Percentiles rank a stretch among this genome's conserved stretches.
phyloP scores from a whole-genome alignment of 2,113 vertebrate genomes.

The Thomomys bottae region DNA sequence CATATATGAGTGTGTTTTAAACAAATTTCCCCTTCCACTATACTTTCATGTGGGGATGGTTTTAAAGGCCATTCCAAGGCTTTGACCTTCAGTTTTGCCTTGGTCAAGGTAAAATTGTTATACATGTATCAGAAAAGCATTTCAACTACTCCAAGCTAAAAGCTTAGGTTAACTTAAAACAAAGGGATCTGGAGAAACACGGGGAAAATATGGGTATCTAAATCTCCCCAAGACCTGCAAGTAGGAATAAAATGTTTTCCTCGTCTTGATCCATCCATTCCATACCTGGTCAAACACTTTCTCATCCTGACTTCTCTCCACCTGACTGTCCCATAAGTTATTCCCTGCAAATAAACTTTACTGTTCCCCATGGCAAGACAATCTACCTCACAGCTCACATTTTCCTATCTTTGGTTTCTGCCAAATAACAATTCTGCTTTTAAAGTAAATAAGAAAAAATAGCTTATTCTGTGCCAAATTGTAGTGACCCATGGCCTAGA shows the following conservation, averaged over 20 bases:
- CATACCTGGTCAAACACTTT: neutral
- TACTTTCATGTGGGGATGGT: no score
- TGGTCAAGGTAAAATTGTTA: neutral
- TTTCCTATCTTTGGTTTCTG: neutral
- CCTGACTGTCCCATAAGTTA: neutral
- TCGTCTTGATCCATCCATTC: neutral
- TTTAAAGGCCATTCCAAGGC: neutral
- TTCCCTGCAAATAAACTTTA: neutral
- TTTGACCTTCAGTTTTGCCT: neutral
- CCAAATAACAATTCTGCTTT: neutral
- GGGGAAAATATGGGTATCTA: neutral
- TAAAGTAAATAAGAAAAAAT: neutral
- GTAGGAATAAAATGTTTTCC: neutral
- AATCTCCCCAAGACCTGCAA: neutral
- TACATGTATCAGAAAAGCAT: constrained; percentile 2
- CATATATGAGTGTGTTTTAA: no score
- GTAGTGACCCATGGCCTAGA: neutral
- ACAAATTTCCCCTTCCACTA: no score
- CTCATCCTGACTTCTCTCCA: neutral
- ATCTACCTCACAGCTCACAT: neutral
- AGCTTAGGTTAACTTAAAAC: neutral
- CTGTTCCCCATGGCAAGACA: neutral
- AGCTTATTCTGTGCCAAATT: neutral
- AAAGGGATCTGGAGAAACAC: neutral
- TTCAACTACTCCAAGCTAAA: neutral